phyloP scores from a whole-genome alignment of 2,113 vertebrate genomes.

The Tauraco erythrolophus region DNA sequence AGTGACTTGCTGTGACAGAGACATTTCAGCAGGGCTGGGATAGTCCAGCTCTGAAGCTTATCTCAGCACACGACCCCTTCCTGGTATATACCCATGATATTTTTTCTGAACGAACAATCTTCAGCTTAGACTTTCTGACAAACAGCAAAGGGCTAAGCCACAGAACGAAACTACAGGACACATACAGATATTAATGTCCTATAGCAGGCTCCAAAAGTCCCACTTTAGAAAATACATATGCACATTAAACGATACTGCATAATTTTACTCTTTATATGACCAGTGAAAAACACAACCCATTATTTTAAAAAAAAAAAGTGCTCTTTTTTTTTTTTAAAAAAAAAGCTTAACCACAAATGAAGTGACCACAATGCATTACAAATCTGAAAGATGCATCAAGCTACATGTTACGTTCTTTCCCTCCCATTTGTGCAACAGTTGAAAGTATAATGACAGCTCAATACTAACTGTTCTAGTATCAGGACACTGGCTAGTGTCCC shows the following conservation, averaged over 20 bases:
- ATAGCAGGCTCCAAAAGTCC: neutral
- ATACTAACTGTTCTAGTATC: neutral
- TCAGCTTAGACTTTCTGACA: neutral
- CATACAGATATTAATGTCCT: neutral
- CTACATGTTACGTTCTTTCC: neutral
- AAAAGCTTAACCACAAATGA: neutral
- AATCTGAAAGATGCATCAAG: neutral
- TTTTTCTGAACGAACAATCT: neutral
- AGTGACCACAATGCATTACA: neutral
- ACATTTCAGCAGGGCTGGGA: neutral
- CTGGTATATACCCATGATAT: neutral
- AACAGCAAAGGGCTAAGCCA: neutral
- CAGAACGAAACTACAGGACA: neutral
- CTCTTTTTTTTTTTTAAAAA: neutral
- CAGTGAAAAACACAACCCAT: neutral
- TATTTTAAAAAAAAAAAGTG: neutral
- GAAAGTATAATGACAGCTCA: neutral
- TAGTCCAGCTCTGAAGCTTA: neutral
- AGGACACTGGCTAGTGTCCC: neutral
- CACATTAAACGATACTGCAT: neutral
- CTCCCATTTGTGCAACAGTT: neutral
- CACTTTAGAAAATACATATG: rapidly evolving
- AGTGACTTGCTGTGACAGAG: neutral
- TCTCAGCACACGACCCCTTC: neutral
- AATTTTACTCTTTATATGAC: neutral